phyloP scores from a whole-genome alignment of 2,113 vertebrate genomes.

The Pelecanus crispus region DNA sequence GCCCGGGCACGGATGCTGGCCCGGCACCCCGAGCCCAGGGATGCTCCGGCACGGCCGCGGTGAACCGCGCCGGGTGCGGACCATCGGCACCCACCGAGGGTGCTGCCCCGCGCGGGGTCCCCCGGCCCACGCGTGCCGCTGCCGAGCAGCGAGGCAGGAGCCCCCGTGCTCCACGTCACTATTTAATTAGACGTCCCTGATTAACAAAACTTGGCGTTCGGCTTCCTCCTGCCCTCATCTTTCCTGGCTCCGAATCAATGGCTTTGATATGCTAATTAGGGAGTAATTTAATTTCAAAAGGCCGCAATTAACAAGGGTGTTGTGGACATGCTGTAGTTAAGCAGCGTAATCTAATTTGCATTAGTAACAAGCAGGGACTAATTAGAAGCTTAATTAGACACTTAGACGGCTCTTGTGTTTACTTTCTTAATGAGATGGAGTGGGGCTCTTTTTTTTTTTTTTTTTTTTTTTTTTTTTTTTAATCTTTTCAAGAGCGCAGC shows the following conservation, averaged over 20 bases:
- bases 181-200: slow-evolving; percentile 99
- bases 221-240: slow-evolving; percentile 85
- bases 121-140: background rate
- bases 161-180: slow-evolving; percentile 76
- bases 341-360: slow-evolving; percentile 99
- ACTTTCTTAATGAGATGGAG: slow-evolving; percentile 99
- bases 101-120: background rate
- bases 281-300: slow-evolving; percentile 99
- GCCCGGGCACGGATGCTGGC: background rate
- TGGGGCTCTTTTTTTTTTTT: slow-evolving; percentile 71
- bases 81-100: background rate
- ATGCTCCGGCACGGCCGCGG: background rate
- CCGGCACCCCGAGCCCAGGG: background rate
- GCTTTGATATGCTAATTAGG: slow-evolving; percentile 99
- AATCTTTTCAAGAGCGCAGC: slow-evolving; percentile 69
- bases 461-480: slow-evolving; percentile 65
- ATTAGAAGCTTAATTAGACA: slow-evolving; percentile 99
- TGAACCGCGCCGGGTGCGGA: background rate
- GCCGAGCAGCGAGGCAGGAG: background rate
- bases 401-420: slow-evolving; percentile 99
- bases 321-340: slow-evolving; percentile 99
- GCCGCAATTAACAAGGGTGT: slow-evolving; percentile 99
- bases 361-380: slow-evolving; percentile 99
- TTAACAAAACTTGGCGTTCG: slow-evolving; percentile 99
- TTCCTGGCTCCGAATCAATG: slow-evolving; percentile 95